These are phyloP conservation scores for Cyanistes caeruleus DNA, from an alignment of 2,113 vertebrate species.

Conservation along the genomic window DNA sequence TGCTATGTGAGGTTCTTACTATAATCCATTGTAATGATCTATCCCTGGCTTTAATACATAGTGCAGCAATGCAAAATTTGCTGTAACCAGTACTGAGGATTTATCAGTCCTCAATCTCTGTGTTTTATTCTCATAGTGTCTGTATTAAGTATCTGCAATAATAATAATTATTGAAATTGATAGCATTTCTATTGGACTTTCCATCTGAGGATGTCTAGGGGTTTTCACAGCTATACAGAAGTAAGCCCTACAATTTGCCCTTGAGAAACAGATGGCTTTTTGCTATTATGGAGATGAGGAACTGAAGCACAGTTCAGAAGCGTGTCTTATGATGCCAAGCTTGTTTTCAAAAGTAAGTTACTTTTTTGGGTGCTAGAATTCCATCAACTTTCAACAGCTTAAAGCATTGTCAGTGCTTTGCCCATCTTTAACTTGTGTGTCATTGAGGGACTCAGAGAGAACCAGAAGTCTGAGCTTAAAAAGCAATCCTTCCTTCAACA, in stretches of 20 bases:
- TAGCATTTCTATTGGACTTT: not conserved
- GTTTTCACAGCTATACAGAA: slow-evolving; percentile 41
- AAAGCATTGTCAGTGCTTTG: not conserved
- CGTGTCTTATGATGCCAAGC: not conserved
- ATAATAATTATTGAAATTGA: slow-evolving; percentile 48
- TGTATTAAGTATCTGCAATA: not conserved
- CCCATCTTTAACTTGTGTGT: not conserved
- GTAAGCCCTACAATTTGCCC: slow-evolving; percentile 50
- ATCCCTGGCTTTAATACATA: not conserved
- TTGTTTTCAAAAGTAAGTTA: not conserved
- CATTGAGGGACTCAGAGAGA: not conserved
- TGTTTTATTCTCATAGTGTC: not conserved
- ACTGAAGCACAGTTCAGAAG: slow-evolving; percentile 1
- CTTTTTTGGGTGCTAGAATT: not conserved
- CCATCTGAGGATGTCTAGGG: not conserved
- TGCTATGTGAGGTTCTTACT: not conserved
- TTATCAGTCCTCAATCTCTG: not conserved
- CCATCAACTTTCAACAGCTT: not conserved
- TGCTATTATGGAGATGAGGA: slow-evolving; percentile 34
- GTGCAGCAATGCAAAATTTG: not conserved
- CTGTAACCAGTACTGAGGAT: not conserved
- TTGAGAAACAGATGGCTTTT: slow-evolving; percentile 42
- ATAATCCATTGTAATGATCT: slow-evolving; percentile 1
- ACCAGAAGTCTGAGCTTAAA: not conserved
- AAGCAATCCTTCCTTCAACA: not conserved